Base-by-base conservation (phyloP, 2,888 invertebrate species). In the Arrhopalites spinosus region DNA sequence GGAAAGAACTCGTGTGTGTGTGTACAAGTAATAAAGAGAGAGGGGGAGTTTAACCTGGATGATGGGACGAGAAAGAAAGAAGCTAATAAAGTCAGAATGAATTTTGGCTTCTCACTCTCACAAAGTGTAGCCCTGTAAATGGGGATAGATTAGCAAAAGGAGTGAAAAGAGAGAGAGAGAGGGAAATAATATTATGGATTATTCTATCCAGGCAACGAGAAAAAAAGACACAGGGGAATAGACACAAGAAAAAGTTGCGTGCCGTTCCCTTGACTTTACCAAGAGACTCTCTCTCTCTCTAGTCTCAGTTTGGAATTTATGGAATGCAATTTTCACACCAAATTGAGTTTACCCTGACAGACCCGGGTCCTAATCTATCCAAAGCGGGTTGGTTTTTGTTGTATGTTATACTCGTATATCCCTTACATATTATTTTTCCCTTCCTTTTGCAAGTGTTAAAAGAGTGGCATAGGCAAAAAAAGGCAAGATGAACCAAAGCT, bases 321-420 rank as follows among this genome's bases (percentile, higher is more conserved):
- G 79, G 81, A 82, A 82, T 82, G 81, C 75, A 82, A 82, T 82
- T 82, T 81, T 80, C 80, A 81, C 80, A 36, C 78, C 79, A 80
- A 79, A 80, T 80, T 80, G 79, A 81, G 80, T 80, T 81, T 79
- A 78, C 77, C 63, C 78, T 81, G 81, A 80, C 81, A 80, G 80
- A 79, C 79, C 79, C 81, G 79, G 80, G 78, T 78, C 64, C 71
- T 69, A 75, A 77, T 77, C 68, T 56, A 74, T 77, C 72, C 71
- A 70, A 50, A 47, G 15, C 45, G 45, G 43, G 1, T 15, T 1
- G 29, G 29, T 64, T 17, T 29, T 3, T 36, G n/a, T n/a, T n/a
- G n/a, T n/a, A n/a, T 36, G 36, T 3, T 36, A 7, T 3, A 11
- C 36, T 53, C 17, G 7, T 53, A 53, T 59, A 23, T 59, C 11